These are phyloP conservation scores for Meriones unguiculatus DNA, from an alignment of 2,113 vertebrate genomes.

Conservation along the genomic window DNA sequence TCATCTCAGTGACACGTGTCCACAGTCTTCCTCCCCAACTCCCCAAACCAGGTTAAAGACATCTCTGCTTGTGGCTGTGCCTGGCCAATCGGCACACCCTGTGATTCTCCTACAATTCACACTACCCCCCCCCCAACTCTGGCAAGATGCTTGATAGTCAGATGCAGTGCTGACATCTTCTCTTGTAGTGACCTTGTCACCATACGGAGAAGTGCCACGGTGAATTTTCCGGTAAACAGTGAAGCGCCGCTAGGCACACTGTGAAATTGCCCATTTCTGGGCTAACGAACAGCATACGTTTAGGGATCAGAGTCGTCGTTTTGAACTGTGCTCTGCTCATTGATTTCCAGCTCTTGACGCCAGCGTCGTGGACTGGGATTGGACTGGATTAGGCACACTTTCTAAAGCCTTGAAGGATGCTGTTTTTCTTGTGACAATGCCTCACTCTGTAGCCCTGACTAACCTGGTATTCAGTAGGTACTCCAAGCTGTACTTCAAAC, in stretches of 20 bases:
- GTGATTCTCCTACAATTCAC: slow-evolving; percentile 16
- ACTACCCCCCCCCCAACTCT: not conserved
- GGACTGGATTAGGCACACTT: not conserved
- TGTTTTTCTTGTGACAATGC: not conserved
- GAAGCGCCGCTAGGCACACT: not conserved
- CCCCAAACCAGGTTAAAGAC: slow-evolving; percentile 42
- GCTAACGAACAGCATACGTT: not conserved
- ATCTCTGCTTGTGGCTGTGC: not conserved
- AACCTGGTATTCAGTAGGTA: not conserved
- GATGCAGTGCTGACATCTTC: not conserved
- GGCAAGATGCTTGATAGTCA: not conserved
- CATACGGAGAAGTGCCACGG: not conserved
- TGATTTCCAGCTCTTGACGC: slow-evolving; percentile 9
- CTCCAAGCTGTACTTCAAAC: not conserved
- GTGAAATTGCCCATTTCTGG: slow-evolving; percentile 1
- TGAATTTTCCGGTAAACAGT: slow-evolving; percentile 7
- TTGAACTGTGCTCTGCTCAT: slow-evolving; percentile 29
- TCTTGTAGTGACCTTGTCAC: not conserved
- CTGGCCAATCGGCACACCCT: not conserved
- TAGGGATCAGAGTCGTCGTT: slow-evolving; percentile 21
- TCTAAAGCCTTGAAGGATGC: not conserved
- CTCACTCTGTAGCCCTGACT: not conserved
- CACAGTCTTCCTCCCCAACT: not conserved
- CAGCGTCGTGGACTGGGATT: not conserved
- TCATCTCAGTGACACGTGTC: slow-evolving; percentile 10